phyloP scores from a whole-genome alignment of 1,140 invertebrate genomes.

The Globodera ellingtonae region DNA sequence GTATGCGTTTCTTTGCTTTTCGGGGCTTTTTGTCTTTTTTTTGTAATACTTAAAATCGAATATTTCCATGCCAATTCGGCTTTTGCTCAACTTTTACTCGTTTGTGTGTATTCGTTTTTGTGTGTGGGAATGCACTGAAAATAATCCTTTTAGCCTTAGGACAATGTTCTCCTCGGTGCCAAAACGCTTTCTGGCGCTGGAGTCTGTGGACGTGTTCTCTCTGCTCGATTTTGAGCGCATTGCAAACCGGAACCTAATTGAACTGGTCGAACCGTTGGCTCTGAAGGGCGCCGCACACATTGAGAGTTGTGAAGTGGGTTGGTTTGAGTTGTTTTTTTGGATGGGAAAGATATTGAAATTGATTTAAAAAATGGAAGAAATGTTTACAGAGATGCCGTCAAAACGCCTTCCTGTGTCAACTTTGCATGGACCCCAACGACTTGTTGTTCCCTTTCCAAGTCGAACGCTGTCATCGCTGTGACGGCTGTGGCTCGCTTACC shows the following conservation, averaged over 20 bases:
- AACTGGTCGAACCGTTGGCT: conserved; percentile 51
- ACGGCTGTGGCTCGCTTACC: conserved; percentile 34
- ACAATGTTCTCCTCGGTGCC: conserved; percentile 50
- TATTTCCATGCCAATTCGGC: neutral
- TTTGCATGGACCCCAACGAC: conserved; percentile 42
- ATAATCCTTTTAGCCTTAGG: conserved; percentile 35
- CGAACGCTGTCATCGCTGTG: conserved; percentile 45
- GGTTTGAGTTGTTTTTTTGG: neutral
- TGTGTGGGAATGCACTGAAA: neutral
- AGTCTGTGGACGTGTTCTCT: conserved; percentile 46
- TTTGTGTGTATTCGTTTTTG: neutral
- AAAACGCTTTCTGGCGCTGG: conserved; percentile 42
- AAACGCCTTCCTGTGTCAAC: conserved; percentile 50
- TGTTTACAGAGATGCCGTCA: conserved; percentile 36
- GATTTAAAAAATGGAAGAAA: too few species aligned
- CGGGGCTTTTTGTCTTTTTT: neutral
- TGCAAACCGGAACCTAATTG: conserved; percentile 50
- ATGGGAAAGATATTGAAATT: too few species aligned
- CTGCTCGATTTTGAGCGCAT: conserved; percentile 49
- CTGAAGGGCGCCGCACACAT: conserved; percentile 44
- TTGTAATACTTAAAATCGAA: neutral
- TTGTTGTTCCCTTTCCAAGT: conserved; percentile 59
- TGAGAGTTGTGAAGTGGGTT: conserved; percentile 38
- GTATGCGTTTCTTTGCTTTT: conserved; percentile 25
- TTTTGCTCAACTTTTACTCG: too few species aligned